These are phyloP conservation scores for Tragelaphus scriptus DNA, from an alignment of 2,113 vertebrate species.

Conservation along the genomic window DNA sequence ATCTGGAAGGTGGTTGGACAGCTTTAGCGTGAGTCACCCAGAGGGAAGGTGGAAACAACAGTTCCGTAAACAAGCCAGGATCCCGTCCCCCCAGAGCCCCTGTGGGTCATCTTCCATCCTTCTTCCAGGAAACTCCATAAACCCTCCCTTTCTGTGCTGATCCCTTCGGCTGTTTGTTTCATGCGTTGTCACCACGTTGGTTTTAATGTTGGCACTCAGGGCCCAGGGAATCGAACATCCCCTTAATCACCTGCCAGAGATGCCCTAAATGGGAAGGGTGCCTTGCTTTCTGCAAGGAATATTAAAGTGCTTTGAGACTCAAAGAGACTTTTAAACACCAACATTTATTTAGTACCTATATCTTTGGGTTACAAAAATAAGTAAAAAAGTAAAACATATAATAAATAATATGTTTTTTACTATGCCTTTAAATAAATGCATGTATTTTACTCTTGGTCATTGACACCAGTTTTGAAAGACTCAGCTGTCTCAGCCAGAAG, in stretches of 20 bases:
- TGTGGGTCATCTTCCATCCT: not conserved
- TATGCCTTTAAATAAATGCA: not conserved
- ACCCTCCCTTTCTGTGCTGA: not conserved
- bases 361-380: not conserved
- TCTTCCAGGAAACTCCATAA: not conserved
- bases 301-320: not conserved
- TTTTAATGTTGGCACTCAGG: not conserved
- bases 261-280: not conserved
- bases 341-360: not conserved
- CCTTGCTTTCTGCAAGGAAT: not conserved
- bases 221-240: not conserved
- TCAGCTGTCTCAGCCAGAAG: not conserved
- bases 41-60: not conserved
- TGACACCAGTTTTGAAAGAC: not conserved
- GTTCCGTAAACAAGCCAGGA: not conserved
- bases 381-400: not conserved
- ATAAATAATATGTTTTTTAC: not conserved
- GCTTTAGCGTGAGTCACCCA: slow-evolving; percentile 16
- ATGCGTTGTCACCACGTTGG: not conserved
- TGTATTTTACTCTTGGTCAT: not conserved
- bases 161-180: not conserved
- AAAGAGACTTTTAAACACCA: not conserved
- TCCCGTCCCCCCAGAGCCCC: not conserved
- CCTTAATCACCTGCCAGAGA: not conserved
- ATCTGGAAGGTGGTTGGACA: not conserved